Evolutionary conservation across 2,113 vertebrate species (phyloP), one percentile per base, ranked within the genome.

Genomic region (Neomonachus schauinslandi): DNA sequence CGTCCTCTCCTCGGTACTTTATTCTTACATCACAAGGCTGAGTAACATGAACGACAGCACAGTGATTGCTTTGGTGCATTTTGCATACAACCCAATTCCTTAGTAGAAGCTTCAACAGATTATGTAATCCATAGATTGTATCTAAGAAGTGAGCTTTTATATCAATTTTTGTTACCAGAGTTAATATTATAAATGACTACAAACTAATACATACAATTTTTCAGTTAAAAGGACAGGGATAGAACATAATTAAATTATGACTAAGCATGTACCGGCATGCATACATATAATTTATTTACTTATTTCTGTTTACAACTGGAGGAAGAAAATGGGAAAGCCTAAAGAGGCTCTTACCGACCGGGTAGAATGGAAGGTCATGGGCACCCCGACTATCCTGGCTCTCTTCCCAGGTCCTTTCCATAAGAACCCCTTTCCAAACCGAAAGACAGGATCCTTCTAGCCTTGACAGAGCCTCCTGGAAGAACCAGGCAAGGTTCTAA

Each of bases 1-100:
- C 0, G 0, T 18, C 8, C 61, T 53, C 0, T 18, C 8, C 61
- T 59, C 8, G 1, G 42, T 13, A 0, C 22, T 19, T 33, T 5
- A 1, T 2, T 24, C 81, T 72, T 6, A 9, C 2, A 1, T 21
- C 31, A 42, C 16, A 33, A 4, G 11, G 1, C 89, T 4, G 5
- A 74, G 76, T 65, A 16, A 69, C 77, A 39, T 7, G 53, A 91
- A 59, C 33, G 87, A 49, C 12, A 21, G 12, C 59, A 33, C 9
- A 2, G 15, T 1, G 1, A 13, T 33, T 5, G 14, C 79, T 51
- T 31, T 22, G 61, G 28, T 51, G 7, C 21, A 33, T 49, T 55
- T 53, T 16, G 7, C 15, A 5, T 26, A 8, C 19, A n/a, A 82
- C 59, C 63, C 51, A 18, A 26, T 91, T 91, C 63, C 84, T 16